Evolutionary conservation across 2,888 invertebrate genomes (phyloP), one percentile per base, ranked within the genome.

Genomic region (Sympetrum striolatum): DNA sequence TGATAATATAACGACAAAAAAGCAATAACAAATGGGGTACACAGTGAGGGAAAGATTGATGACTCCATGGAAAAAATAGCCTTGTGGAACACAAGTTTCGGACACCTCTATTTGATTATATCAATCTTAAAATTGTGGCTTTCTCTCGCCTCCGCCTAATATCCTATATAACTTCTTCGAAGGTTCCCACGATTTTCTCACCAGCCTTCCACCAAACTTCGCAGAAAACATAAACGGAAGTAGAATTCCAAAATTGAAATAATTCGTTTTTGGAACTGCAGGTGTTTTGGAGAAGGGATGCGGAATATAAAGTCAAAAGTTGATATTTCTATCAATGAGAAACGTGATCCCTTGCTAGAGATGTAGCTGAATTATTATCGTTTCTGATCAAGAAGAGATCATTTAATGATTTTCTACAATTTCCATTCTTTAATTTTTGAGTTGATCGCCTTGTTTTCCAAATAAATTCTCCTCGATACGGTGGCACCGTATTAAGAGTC

Each of bases 41-140:
- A 31, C 31, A 6, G 25, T 2, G 31, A 73, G 14, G 31, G 31
- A 73, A 73, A 25, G 73, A 25, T 73, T 31, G 73, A 25, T 8
- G 73, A 73, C 73, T 25, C 25, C 6, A 31, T 31, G 14, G 14
- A 73, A 73, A 73, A 73, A 14, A 25, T 73, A 31, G 14, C 12
- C 31, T 12, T 31, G 25, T 14, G 53, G 5, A 53, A 18, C 53
- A 18, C 53, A 53, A 53, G 53, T 53, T 53, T 60, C 86, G 58
- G 86, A 60, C 86, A 37, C 86, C 60, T 86, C 37, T 86, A 86
- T 86, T 86, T 86, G 86, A 86, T 86, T 86, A 86, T 86, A 86
- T 86, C 86, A 86, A 60, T 86, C 53, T 37, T 35, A 4, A 37
- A 86, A 86, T 86, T 39, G 86, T 22, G 60, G 25, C 58, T 58